Evolutionary conservation across 2,888 invertebrate species (phyloP), one percentile per base, ranked within the genome.

Genomic region (Pristionchus arcanus): DNA sequence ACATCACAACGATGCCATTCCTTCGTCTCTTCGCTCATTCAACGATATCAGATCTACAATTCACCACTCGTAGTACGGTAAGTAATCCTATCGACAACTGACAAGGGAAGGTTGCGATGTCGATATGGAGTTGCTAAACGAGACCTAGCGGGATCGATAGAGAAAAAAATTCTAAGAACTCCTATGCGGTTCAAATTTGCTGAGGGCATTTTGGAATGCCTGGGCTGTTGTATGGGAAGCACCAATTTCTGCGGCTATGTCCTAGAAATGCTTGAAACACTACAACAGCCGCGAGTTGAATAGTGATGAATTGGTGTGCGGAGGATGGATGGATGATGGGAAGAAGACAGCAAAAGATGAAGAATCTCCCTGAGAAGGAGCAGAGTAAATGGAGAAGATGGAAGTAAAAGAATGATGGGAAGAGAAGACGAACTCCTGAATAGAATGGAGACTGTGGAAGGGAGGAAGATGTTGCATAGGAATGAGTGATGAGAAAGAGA

Each of bases 21-120:
- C 37, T 89, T 81, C 81, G 81, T 89, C 28, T 31, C 55, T 34
- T 49, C 77, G 28, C 71, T 89, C 81, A 74, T 89, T 19, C 63
- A 74, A n/a, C 89, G 81, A 25, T n/a, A 25, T 15, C 89, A 89
- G 28, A 81, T 89, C n/a, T 42, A 28, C 81, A 81, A 74, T 81
- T 21, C 63, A 9, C 89, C 89, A 16, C 89, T 81, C 25, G 89
- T 89, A 59, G 74, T 89, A 55, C 77, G 89, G 89, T 89, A 71
- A 71, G 86, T 55, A 11, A 25, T 19, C 68, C 31, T 13, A 71
- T 71, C 68, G 31, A 15, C 34, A 34, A 31, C 31, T 71, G 68
- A 28, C n/a, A n/a, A n/a, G n/a, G n/a, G n/a, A n/a, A n/a, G n/a
- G n/a, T n/a, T n/a, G n/a, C n/a, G n/a, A n/a, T n/a, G n/a, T n/a